Evolutionary conservation across 2,113 vertebrate species (phyloP), one percentile per base, ranked within the genome.

Genomic region (Dipodomys stephensi): DNA sequence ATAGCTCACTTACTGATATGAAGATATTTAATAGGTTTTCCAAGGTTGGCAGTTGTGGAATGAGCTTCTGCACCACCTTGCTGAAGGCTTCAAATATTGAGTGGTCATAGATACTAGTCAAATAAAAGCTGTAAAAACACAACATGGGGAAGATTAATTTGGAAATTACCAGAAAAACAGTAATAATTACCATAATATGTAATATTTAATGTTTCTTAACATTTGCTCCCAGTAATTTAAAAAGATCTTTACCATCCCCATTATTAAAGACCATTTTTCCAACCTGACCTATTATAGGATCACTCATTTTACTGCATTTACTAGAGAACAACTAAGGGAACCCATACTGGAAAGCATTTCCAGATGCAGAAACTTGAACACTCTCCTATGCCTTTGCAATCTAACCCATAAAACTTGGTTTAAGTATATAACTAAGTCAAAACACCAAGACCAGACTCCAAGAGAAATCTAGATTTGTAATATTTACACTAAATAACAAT

Each of bases 31-130:
- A 98, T 90, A 99, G 98, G 97, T 99, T 99, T 98, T 99, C 99
- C 98, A 99, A 97, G 3, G 99, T 99, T 88, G 99, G 99, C 84
- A 99, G 98, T 74, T 99, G 99, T 0, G 99, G 99, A 97, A 99
- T 99, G 96, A 99, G 99, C 97, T 99, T 99, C 98, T 99, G 99
- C 80, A 99, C 99, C 97, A 99, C 99, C 98, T 99, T 99, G 98
- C 99, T 99, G 98, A 99, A 99, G 95, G 99, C 99, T 98, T 99
- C 99, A 94, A 99, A 99, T 98, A 99, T 99, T 95, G 99, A 99
- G 98, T 99, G 99, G 98, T 99, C 99, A 96, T 99, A 99, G 98
- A 99, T 99, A 98, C 99, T 99, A 60, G 99, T 99, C 98, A 99
- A 98, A 98, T 99, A 99, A 98, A 99, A 99, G 98, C 99, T 99